Percentiles rank a stretch among this genome's conserved stretches.
Evolutionary conservation across 2,797 vertebrate genomes (phyloP).

Genomic region (Spea hammondii): DNA sequence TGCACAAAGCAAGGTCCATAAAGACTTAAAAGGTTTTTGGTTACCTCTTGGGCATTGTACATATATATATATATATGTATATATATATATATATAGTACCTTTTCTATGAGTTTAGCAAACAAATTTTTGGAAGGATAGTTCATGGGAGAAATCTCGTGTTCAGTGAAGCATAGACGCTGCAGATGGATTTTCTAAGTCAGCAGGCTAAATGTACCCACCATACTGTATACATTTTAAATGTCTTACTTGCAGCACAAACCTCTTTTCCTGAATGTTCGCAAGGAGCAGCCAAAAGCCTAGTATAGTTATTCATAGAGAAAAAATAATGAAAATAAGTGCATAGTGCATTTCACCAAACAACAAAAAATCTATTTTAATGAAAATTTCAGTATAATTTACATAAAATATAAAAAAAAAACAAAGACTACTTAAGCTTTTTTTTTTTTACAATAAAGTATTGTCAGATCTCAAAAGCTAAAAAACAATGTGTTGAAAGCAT

Average conservation of each 20-base stretch:
- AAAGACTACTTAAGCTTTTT: no score
- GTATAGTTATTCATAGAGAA: no score
- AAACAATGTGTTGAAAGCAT: no score
- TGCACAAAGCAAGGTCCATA: no score
- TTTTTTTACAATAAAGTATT: no score
- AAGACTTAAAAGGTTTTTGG: no score
- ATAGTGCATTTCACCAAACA: not conserved
- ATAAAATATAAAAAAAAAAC: not conserved
- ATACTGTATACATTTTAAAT: slow-evolving; percentile 41
- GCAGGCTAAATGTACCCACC: slow-evolving; percentile 34
- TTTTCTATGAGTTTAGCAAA: no score
- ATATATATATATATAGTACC: no score
- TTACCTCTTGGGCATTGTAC: no score
- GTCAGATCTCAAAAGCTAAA: no score
- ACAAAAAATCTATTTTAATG: not conserved
- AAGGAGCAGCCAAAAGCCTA: not conserved
- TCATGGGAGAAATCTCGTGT: slow-evolving; percentile 34
- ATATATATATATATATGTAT: no score
- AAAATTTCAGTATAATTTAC: slow-evolving; percentile 1
- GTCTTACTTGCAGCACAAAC: slow-evolving; percentile 41
- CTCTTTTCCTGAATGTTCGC: slow-evolving; percentile 30
- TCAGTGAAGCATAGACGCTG: slow-evolving; percentile 17
- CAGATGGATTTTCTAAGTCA: slow-evolving; percentile 41
- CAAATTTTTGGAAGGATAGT: slow-evolving; percentile 17
- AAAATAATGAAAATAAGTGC: not conserved